Evolutionary conservation across 2,888 invertebrate species (phyloP), one percentile per base, ranked within the genome.

Genomic region (Phyto melanocephala): DNA sequence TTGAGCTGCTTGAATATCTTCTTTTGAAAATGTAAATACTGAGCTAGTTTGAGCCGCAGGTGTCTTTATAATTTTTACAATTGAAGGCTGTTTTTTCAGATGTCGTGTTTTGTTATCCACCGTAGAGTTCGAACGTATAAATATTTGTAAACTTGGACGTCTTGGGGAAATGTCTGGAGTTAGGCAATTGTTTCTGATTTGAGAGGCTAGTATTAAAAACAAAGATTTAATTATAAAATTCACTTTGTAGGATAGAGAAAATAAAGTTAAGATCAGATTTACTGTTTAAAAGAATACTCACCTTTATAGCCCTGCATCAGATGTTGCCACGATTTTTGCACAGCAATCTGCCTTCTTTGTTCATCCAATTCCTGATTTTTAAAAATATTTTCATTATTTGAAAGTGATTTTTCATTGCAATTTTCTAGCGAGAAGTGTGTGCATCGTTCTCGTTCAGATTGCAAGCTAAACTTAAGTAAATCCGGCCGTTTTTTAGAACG

Each of bases 91-190:
- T 11, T 62, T 33, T 10, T 37, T 77, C 1, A 52, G 1, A 1
- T 35, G 33, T 0, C 42, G 15, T 0, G 60, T 28, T 17, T 37
- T 70, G 8, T 85, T 72, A 6, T 86, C 87, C 40, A 86, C 83
- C 28, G 89, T 89, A 63, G 90, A 90, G 1, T 93, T 92, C 84
- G 92, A 91, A 5, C 93, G 91, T 77, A 94, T 92, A 86, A 94
- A 94, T 63, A 94, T 90, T 11, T 93, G 93, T n/a, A 94, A 88
- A 72, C 92, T 92, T 85, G 94, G 94, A 17, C 91, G 90, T 35
- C 91, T 67, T 37, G 68, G 11, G 20, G 13, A 56, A 33, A 52
- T 52, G 4, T 54, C 58, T 28, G 75, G 76, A 24, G 77, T 33
- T 58, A 35, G 50, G 42, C 72, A 58, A 65, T 60, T 67, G 5